Evolutionary conservation across 2,797 vertebrate genomes (phyloP).

Genomic region (Amblyraja radiata): DNA sequence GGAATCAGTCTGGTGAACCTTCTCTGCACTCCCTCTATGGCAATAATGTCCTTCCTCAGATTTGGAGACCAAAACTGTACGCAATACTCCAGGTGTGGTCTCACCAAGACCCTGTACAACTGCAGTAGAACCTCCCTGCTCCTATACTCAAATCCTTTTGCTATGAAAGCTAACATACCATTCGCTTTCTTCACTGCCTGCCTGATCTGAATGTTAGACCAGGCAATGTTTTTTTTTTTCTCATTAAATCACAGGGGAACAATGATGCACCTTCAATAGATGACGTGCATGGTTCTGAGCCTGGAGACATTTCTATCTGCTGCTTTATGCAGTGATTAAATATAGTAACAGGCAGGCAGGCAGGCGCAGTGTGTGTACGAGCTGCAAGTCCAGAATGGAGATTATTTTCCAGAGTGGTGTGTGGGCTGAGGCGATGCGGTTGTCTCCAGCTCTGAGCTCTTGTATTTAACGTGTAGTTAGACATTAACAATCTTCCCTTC

Average conservation of each 20-base stretch:
- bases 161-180: too few species aligned
- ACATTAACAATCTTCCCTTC: too few species aligned
- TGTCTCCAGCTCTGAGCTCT: background rate
- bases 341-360: background rate
- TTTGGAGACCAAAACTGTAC: too few species aligned
- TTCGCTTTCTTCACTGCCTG: too few species aligned
- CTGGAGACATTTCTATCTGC: background rate
- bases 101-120: too few species aligned
- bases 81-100: too few species aligned
- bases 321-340: background rate
- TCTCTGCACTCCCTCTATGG: too few species aligned
- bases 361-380: constrained; percentile 2
- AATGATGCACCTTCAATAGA: background rate
- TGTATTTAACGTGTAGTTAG: background rate
- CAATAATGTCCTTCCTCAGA: too few species aligned
- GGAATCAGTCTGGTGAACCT: too few species aligned
- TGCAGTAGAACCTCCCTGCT: too few species aligned
- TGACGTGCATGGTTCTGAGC: background rate
- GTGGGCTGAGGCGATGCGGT: background rate
- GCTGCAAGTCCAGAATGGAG: background rate
- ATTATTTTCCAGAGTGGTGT: background rate
- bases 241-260: background rate
- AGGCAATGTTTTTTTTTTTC: background rate
- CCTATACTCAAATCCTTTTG: too few species aligned
- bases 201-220: background rate